phyloP scores from a whole-genome alignment of 2,797 vertebrate species.

The Dallia pectoralis region DNA sequence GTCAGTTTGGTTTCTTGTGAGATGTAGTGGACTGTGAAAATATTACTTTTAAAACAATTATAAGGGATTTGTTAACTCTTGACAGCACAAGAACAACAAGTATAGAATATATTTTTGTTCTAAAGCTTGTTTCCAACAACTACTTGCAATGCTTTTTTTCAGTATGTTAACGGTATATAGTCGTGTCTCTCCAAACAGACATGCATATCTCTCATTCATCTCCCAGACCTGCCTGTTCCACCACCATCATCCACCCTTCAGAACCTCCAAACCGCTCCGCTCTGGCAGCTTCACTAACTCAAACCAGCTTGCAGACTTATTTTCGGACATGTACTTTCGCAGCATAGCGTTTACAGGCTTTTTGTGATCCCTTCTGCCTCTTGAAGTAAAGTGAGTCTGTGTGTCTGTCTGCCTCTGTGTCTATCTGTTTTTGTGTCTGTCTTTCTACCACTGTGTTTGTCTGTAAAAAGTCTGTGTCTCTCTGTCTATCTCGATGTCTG shows the following conservation, averaged over 20 bases:
- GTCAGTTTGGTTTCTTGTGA: background rate
- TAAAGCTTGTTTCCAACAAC: conserved; percentile 13
- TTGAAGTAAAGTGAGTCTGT: background rate
- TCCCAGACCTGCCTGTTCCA: background rate
- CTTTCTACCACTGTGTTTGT: no score
- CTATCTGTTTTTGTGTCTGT: background rate
- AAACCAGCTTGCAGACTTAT: conserved; percentile 18
- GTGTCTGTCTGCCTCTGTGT: background rate
- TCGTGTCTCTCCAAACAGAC: conserved; percentile 21
- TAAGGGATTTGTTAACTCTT: background rate
- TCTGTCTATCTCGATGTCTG: conserved; percentile 5
- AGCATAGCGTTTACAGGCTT: background rate
- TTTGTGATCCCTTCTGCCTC: conserved; percentile 1
- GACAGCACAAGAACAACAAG: background rate
- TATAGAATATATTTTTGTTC: background rate
- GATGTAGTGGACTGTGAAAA: background rate
- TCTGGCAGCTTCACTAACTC: conserved; percentile 10
- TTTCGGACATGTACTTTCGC: conserved; percentile 6
- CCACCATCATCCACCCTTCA: conserved; percentile 1
- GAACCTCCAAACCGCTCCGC: conserved; percentile 15
- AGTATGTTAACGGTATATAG: conserved; percentile 22
- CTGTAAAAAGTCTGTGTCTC: no score
- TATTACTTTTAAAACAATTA: background rate
- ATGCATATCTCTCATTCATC: conserved; percentile 43
- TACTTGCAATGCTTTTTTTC: no score